phyloP scores from a whole-genome alignment of 2,797 vertebrate genomes.

The Xyrichtys novacula region DNA sequence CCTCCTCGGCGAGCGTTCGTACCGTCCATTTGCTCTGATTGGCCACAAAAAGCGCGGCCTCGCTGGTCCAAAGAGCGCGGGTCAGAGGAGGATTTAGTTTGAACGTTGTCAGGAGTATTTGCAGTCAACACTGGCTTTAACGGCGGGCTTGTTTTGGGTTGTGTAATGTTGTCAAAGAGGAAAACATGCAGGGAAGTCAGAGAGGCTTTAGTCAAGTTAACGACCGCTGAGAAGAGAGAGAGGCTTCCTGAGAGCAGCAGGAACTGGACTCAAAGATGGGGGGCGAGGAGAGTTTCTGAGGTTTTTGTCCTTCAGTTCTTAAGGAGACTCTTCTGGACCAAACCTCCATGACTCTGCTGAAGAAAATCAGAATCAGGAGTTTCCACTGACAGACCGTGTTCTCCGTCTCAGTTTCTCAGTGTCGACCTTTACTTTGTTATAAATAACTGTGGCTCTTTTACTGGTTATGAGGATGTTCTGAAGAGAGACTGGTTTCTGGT shows the following conservation, averaged over 20 bases:
- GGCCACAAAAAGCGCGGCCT: slow-evolving; percentile 35
- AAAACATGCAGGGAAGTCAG: background rate
- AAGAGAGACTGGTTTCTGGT: no score
- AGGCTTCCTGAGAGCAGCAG: background rate
- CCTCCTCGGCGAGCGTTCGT: slow-evolving; percentile 34
- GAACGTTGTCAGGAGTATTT: slow-evolving; percentile 21
- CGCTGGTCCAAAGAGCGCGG: background rate
- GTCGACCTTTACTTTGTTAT: no score
- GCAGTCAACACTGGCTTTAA: background rate
- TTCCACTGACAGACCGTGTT: no score
- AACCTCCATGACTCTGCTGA: no score
- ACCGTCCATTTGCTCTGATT: slow-evolving; percentile 30
- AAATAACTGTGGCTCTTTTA: no score
- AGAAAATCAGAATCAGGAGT: background rate
- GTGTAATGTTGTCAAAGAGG: background rate
- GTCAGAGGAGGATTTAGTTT: slow-evolving; percentile 12
- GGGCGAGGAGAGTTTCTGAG: background rate
- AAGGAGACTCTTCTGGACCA: no score
- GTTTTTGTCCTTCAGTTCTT: no score
- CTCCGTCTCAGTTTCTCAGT: no score
- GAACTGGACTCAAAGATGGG: background rate
- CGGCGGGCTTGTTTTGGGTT: slow-evolving; percentile 7
- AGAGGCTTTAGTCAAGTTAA: slow-evolving; percentile 1
- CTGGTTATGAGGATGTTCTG: no score
- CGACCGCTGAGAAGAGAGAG: background rate